Evolutionary conservation across 1,140 invertebrate genomes (phyloP).

Genomic region (Atopsyche davidsoni): DNA sequence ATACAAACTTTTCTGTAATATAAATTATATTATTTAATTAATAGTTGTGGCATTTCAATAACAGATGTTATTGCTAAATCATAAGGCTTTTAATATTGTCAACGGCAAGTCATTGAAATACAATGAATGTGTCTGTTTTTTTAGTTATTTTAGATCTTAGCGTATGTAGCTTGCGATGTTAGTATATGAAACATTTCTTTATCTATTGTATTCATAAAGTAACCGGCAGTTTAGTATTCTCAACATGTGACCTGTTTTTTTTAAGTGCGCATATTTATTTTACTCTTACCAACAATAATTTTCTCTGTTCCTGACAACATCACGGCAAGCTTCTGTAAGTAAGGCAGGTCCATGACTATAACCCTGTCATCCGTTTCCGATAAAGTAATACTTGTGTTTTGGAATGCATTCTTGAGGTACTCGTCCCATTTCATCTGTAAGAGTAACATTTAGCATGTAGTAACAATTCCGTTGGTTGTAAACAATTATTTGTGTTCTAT

Average conservation of each 20-base stretch:
- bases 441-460: not conserved
- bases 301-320: conserved; percentile 48
- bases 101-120: too few species aligned
- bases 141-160: too few species aligned
- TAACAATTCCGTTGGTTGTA: not conserved
- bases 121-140: not conserved
- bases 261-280: too few species aligned
- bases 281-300: conserved; percentile 52
- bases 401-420: conserved; percentile 56
- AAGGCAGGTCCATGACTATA: conserved; percentile 56
- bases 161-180: too few species aligned
- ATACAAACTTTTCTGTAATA: conserved; percentile 53
- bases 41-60: not conserved
- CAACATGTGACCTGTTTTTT: too few species aligned
- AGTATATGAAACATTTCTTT: too few species aligned
- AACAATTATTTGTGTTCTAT: not conserved
- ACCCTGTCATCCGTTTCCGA: conserved; percentile 45
- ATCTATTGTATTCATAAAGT: too few species aligned
- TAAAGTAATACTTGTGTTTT: conserved; percentile 52
- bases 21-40: conserved; percentile 7
- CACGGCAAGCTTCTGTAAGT: conserved; percentile 53
- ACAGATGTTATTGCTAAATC: not conserved
- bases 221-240: too few species aligned
- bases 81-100: not conserved
- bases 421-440: conserved; percentile 62